phyloP scores from a whole-genome alignment of 2,113 vertebrate genomes.

The Cyanistes caeruleus region DNA sequence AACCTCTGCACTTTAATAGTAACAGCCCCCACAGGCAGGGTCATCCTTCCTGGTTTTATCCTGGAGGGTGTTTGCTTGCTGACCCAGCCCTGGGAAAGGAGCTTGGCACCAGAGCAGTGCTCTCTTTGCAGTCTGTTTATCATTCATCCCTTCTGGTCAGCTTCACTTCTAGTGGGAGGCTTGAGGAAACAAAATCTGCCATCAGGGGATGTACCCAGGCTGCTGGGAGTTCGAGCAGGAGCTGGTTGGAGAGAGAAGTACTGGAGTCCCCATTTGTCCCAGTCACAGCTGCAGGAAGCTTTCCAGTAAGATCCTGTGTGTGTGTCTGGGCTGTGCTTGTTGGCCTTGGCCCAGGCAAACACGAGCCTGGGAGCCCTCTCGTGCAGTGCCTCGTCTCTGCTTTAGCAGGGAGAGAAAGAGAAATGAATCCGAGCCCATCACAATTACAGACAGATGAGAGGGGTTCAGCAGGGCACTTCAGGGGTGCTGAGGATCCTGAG shows the following conservation, averaged over 20 bases:
- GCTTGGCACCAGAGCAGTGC: background rate
- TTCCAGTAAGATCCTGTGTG: background rate
- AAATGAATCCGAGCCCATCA: background rate
- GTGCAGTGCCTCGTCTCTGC: background rate
- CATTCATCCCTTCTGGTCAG: background rate
- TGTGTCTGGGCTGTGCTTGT: background rate
- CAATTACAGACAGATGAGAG: background rate
- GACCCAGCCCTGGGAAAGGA: background rate
- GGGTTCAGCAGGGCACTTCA: background rate
- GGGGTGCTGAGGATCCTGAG: background rate
- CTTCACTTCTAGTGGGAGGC: background rate
- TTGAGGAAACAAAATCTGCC: background rate
- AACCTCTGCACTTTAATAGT: background rate
- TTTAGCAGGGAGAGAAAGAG: background rate
- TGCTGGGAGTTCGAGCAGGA: background rate
- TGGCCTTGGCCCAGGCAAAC: background rate
- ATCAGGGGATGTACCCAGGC: no score
- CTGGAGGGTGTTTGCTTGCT: background rate
- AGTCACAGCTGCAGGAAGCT: background rate
- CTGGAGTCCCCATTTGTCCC: rapidly evolving
- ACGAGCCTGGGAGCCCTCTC: background rate
- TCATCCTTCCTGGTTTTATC: background rate
- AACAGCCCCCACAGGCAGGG: background rate
- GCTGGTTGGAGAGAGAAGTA: background rate
- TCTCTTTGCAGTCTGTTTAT: background rate